Evolutionary conservation across 1,140 invertebrate species (phyloP).

Genomic region (Drosophila miranda): DNA sequence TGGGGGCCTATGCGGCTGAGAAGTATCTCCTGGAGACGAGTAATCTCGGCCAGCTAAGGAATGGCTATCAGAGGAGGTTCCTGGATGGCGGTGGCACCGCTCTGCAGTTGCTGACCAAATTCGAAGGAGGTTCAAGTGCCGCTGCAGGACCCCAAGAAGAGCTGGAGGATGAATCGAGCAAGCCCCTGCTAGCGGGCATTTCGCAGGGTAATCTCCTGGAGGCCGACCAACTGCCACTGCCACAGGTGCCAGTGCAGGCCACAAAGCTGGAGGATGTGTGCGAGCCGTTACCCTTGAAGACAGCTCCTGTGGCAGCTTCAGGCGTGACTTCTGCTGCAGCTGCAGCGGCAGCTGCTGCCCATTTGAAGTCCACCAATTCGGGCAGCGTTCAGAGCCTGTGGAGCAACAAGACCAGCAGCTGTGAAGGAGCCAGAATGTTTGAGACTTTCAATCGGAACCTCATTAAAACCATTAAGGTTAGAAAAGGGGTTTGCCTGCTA

Average conservation of each 20-base stretch:
- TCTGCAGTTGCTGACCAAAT: constrained; percentile 59
- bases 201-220: constrained; percentile 60
- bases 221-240: constrained; percentile 20
- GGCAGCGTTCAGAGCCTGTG: constrained; percentile 80
- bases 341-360: constrained; percentile 30
- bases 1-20: constrained; percentile 69
- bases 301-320: constrained; percentile 16
- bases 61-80: constrained; percentile 65
- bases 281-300: constrained; percentile 45
- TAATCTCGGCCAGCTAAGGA: constrained; percentile 61
- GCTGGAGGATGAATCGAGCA: constrained; percentile 68
- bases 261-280: constrained; percentile 66
- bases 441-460: constrained; percentile 81
- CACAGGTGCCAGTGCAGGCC: background rate
- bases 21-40: constrained; percentile 74
- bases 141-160: constrained; percentile 21
- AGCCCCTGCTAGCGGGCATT: constrained; percentile 57
- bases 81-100: constrained; percentile 75
- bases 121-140: constrained; percentile 8
- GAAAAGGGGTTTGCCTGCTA: background rate
- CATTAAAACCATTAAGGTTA: constrained; percentile 81
- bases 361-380: constrained; percentile 68
- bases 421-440: constrained; percentile 81
- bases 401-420: constrained; percentile 80
- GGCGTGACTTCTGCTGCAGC: background rate